These are phyloP conservation scores for Conger conger DNA, from an alignment of 2,113 vertebrate species.

Conservation along the genomic window DNA sequence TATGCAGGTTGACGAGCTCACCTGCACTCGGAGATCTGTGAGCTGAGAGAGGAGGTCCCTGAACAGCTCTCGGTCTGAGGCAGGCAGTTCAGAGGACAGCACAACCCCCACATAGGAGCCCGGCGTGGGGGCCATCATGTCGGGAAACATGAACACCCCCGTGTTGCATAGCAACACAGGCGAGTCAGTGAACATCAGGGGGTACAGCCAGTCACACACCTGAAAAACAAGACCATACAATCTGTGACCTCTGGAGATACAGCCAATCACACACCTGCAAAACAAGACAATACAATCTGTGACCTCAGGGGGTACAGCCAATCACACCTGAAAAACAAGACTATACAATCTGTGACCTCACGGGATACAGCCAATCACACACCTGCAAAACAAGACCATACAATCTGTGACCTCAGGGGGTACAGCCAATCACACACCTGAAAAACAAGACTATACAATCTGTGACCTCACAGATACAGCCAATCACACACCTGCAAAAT, in stretches of 20 bases:
- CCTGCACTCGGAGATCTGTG: slow-evolving; percentile 92
- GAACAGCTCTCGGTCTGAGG: slow-evolving; percentile 78
- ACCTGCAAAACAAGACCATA: slow-evolving; percentile 74
- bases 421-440: slow-evolving; percentile 97
- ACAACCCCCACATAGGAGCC: slow-evolving; percentile 93
- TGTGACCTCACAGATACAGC: too few species aligned
- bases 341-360: too few species aligned
- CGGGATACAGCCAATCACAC: slow-evolving; percentile 93
- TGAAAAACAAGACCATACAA: slow-evolving; percentile 44
- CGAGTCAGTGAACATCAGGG: slow-evolving; percentile 84
- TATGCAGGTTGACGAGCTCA: slow-evolving; percentile 49
- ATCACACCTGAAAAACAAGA: slow-evolving; percentile 77
- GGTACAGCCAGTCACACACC: slow-evolving; percentile 97
- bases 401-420: slow-evolving; percentile 89
- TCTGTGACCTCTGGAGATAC: slow-evolving; percentile 80
- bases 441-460: neutral
- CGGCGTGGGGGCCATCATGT: slow-evolving; percentile 82
- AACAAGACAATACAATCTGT: slow-evolving; percentile 85
- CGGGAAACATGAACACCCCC: slow-evolving; percentile 96
- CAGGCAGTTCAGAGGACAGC: slow-evolving; percentile 86
- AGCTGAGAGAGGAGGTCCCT: slow-evolving; percentile 87
- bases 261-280: slow-evolving; percentile 97
- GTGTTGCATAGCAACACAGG: slow-evolving; percentile 87
- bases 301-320: slow-evolving; percentile 91
- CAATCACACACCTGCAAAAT: slow-evolving; percentile 88